A percentile compares a stretch with the other conserved stretches of the same genome.
phyloP scores from a whole-genome alignment of 2,888 invertebrate genomes.

The Agrochola circellaris region DNA sequence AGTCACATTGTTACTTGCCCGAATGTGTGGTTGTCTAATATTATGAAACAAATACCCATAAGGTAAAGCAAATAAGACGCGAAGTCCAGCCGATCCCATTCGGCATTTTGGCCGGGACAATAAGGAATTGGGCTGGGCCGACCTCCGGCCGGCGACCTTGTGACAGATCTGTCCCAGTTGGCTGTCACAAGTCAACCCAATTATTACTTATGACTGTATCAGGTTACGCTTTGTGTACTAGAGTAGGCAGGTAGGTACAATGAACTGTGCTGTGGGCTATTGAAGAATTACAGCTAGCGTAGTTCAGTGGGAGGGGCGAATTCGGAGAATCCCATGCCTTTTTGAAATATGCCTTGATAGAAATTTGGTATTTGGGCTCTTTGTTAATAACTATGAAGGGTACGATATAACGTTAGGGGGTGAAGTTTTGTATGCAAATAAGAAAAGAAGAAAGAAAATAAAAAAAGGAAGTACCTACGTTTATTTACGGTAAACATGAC shows the following conservation, averaged over 20 bases:
- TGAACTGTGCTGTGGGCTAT: conserved; percentile 21
- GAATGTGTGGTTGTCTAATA: too few species aligned
- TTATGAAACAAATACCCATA: background rate
- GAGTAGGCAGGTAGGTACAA: conserved; percentile 34
- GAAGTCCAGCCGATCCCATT: conserved; percentile 48
- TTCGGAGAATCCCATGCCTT: background rate
- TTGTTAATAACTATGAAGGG: background rate
- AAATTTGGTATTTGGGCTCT: background rate
- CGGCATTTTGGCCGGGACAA: conserved; percentile 68
- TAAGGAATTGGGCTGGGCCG: conserved; percentile 75
- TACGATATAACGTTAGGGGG: background rate
- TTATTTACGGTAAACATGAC: too few species aligned
- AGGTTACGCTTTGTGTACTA: conserved; percentile 41
- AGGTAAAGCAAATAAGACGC: conserved; percentile 19
- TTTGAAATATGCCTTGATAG: background rate
- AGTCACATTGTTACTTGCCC: too few species aligned
- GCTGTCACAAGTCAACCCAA: conserved; percentile 55
- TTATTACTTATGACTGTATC: conserved; percentile 45
- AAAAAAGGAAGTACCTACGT: too few species aligned
- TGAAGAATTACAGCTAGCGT: background rate
- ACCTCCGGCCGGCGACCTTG: conserved; percentile 72
- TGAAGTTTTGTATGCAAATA: background rate
- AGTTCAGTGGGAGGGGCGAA: background rate
- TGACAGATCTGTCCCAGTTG: conserved; percentile 56
- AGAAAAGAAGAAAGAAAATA: too few species aligned